Evolutionary conservation across 2,888 invertebrate genomes (phyloP), one percentile per base, ranked within the genome.

Genomic region (Barypeithes pellucidus): DNA sequence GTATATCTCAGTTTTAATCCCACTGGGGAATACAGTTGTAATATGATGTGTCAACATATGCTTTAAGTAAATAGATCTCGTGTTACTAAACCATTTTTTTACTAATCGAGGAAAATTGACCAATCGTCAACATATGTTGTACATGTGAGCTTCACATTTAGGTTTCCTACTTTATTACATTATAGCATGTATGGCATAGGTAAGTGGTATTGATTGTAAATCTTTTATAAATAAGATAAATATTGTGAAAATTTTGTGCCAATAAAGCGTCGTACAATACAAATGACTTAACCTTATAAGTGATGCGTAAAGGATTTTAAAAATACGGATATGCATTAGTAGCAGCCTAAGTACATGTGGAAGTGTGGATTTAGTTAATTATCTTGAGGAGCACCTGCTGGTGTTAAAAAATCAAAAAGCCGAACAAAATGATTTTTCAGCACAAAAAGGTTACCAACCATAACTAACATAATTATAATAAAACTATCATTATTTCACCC

Each of bases 401-500:
- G 63, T 45, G 45, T 41, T 54, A 62, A 63, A 69, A 71, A 75
- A 72, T 68, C 72, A 67, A 68, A 71, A 65, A 69, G 70, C 73
- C 67, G 66, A 71, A 71, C 75, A 29, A 68, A 75, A 67, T 72
- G 59, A 75, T 72, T 72, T 73, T 72, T 72, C 41, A 57, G 22
- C 68, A 74, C 65, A 74, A 74, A 73, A 71, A 57, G 76, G 61
- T 76, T 67, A 74, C 68, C 63, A 54, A 73, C 63, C 76, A 72
- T 71, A 57, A 72, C 76, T 74, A 76, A 76, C 74, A 60, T 63
- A 71, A 76, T 76, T 76, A 76, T 66, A 74, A 76, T 76, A 67
- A 74, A 76, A 76, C 76, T 76, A 76, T 76, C 71, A 76, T 75
- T 74, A 76, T 68, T 60, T 69, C 57, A 66, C 74, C 76, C 73